Evolutionary conservation across 1,140 invertebrate genomes (phyloP).

Genomic region (Drosophila insularis): DNA sequence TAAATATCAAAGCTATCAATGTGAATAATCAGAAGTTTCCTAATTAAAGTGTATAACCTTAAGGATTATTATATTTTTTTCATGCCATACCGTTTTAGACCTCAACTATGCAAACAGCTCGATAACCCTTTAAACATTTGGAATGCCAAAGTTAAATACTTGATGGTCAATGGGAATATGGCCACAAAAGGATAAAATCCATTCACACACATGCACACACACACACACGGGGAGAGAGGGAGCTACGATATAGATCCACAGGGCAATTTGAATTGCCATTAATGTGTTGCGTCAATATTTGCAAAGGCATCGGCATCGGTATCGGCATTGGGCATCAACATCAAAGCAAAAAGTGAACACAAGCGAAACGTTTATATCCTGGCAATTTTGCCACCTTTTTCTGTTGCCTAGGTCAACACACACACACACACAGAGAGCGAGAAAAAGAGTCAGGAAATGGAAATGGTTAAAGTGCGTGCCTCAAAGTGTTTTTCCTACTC

Average conservation of each 20-base stretch:
- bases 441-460: conserved; percentile 16
- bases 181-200: conserved; percentile 41
- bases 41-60: too few species aligned
- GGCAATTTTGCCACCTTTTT: conserved; percentile 46
- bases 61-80: too few species aligned
- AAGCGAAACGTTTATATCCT: conserved; percentile 42
- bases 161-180: conserved; percentile 5
- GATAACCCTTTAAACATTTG: conserved; percentile 10
- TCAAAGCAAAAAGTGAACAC: conserved; percentile 54
- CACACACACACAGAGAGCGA: background rate
- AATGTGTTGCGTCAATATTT: conserved; percentile 70
- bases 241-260: background rate
- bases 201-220: conserved; percentile 22
- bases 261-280: conserved; percentile 52
- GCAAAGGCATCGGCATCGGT: conserved; percentile 25
- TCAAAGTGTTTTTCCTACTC: conserved; percentile 29
- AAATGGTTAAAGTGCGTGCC: conserved; percentile 34
- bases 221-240: background rate
- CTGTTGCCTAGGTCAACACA: conserved; percentile 57
- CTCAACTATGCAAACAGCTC: background rate
- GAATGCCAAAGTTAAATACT: conserved; percentile 12
- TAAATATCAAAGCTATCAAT: too few species aligned
- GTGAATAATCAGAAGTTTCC: too few species aligned
- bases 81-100: background rate
- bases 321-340: conserved; percentile 25